phyloP scores from a whole-genome alignment of 2,888 invertebrate genomes.

The Kuschelorhynchus macadamiae region DNA sequence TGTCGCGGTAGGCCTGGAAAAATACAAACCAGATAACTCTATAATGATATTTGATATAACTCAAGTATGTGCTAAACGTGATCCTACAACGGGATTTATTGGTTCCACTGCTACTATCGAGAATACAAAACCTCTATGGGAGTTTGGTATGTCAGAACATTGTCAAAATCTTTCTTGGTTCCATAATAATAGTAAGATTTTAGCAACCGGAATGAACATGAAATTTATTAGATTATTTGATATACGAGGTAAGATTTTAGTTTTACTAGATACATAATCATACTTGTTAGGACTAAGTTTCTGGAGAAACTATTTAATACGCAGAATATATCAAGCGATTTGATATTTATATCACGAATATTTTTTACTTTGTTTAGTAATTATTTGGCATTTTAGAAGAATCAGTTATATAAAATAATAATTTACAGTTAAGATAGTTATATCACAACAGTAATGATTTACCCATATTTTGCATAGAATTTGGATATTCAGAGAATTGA shows the following conservation, averaged over 20 bases:
- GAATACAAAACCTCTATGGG: conserved; percentile 75
- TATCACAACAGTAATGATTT: too few species aligned
- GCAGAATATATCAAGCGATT: too few species aligned
- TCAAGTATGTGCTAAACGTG: conserved; percentile 62
- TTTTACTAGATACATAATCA: too few species aligned
- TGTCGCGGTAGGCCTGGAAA: conserved; percentile 90
- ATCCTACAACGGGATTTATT: conserved; percentile 54
- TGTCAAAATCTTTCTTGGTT: conserved; percentile 91
- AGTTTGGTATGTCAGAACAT: conserved; percentile 87
- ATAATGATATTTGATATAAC: conserved; percentile 92
- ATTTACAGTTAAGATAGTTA: too few species aligned
- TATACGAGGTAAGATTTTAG: conserved; percentile 80
- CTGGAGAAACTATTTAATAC: too few species aligned
- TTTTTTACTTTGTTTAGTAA: too few species aligned
- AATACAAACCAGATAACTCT: conserved; percentile 89
- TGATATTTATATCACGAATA: too few species aligned
- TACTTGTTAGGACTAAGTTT: too few species aligned
- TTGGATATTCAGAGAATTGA: too few species aligned
- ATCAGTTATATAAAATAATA: too few species aligned
- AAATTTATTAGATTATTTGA: conserved; percentile 92
- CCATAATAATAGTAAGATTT: conserved; percentile 78
- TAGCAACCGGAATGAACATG: conserved; percentile 91
- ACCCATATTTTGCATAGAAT: too few species aligned
- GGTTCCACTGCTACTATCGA: conserved; percentile 68
- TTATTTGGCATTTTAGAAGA: too few species aligned